Percentiles rank a stretch among this genome's conserved stretches.
Evolutionary conservation across 2,888 invertebrate species (phyloP).

Genomic region (Ochropleura plecta): DNA sequence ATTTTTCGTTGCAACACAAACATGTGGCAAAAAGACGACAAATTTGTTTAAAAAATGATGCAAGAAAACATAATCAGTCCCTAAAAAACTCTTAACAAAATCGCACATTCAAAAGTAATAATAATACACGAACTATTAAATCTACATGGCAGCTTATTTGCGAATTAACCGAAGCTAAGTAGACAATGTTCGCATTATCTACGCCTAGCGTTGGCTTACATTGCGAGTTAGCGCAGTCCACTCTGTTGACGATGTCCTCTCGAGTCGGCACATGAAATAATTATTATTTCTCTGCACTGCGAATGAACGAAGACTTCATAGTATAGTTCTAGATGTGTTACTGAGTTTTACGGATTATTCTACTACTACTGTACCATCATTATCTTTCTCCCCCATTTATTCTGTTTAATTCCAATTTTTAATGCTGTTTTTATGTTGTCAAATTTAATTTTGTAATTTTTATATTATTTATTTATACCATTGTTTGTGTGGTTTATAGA

Average conservation of each 20-base stretch:
- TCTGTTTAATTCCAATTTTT: neutral
- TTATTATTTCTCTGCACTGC: conserved; percentile 68
- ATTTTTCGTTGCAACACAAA: too few species aligned
- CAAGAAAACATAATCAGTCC: too few species aligned
- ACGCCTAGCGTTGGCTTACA: conserved; percentile 38
- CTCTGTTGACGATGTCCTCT: conserved; percentile 60
- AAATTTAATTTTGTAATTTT: too few species aligned
- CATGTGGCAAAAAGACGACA: too few species aligned
- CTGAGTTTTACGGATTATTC: neutral
- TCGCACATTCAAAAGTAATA: conserved; percentile 11
- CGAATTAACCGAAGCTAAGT: conserved; percentile 25
- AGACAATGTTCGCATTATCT: conserved; percentile 41
- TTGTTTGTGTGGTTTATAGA: too few species aligned
- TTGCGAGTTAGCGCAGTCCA: conserved; percentile 51
- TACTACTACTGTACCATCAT: neutral
- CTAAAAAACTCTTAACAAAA: neutral
- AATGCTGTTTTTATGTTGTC: too few species aligned
- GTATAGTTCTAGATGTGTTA: conserved; percentile 26
- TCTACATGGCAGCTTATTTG: conserved; percentile 21
- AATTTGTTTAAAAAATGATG: too few species aligned
- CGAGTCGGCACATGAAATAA: conserved; percentile 67
- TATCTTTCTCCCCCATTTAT: neutral
- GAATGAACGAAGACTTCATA: conserved; percentile 35
- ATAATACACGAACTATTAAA: conserved; percentile 13
- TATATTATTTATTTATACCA: too few species aligned